phyloP scores from a whole-genome alignment of 1,140 invertebrate genomes.

The Sesamia nonagrioides region DNA sequence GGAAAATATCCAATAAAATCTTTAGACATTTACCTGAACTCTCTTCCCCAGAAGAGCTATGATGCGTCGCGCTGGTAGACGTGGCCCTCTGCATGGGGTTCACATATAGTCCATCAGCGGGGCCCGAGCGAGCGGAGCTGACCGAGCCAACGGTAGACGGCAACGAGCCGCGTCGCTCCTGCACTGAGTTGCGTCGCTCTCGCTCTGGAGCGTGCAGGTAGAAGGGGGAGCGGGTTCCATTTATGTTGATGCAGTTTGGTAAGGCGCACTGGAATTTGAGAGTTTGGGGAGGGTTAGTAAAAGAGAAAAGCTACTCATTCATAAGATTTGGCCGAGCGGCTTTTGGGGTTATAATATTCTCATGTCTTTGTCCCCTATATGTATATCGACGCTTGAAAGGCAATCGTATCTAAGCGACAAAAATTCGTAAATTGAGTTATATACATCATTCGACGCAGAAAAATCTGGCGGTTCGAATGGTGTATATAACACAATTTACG shows the following conservation, averaged over 20 bases:
- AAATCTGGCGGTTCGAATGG: too few relatives aligned
- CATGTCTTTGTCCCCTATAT: too few relatives aligned
- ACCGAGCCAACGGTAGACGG: slow-evolving; percentile 73
- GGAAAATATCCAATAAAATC: too few relatives aligned
- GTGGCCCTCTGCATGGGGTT: slow-evolving; percentile 91
- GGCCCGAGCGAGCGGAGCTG: slow-evolving; percentile 87
- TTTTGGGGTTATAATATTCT: too few relatives aligned
- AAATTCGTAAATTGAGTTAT: too few relatives aligned
- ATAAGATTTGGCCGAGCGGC: too few relatives aligned
- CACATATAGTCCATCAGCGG: slow-evolving; percentile 93
- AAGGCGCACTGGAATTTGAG: slow-evolving; percentile 85
- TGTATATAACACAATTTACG: too few relatives aligned
- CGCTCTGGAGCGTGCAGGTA: slow-evolving; percentile 91
- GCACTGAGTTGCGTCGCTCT: slow-evolving; percentile 63
- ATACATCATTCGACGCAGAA: too few relatives aligned
- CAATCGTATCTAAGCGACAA: too few relatives aligned
- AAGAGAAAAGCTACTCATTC: too few relatives aligned
- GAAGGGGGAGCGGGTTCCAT: slow-evolving; percentile 88
- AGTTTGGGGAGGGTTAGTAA: too few relatives aligned
- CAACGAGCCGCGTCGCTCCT: slow-evolving; percentile 71
- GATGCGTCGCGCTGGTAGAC: slow-evolving; percentile 67
- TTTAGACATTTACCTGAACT: slow-evolving; percentile 74
- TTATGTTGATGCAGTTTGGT: slow-evolving; percentile 87
- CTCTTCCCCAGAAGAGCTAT: slow-evolving; percentile 83
- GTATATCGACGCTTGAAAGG: too few relatives aligned